Percentiles rank a stretch among this genome's conserved stretches.
These are phyloP conservation scores for Orius insidiosus DNA, from an alignment of 1,140 invertebrate genomes.

Conservation along the genomic window DNA sequence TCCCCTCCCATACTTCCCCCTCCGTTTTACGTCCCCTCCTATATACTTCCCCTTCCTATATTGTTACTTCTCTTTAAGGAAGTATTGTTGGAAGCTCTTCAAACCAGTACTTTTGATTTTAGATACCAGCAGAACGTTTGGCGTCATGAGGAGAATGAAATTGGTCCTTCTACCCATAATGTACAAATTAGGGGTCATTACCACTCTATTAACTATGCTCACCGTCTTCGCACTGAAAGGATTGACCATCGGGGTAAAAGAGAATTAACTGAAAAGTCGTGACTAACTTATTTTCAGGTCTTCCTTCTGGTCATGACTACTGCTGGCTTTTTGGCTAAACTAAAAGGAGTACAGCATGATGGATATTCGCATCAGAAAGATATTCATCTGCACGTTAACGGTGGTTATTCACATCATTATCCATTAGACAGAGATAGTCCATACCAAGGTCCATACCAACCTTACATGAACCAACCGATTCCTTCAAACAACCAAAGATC, in stretches of 20 bases:
- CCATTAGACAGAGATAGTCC: constrained; percentile 2
- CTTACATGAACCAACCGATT: not conserved
- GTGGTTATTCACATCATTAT: not conserved
- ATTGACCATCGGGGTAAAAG: constrained; percentile 29
- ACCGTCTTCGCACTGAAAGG: constrained; percentile 32
- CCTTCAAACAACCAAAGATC: too few species aligned
- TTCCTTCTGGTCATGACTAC: constrained; percentile 28
- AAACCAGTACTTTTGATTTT: too few species aligned
- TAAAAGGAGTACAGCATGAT: constrained; percentile 19
- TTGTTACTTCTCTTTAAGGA: too few species aligned
- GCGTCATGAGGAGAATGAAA: constrained; percentile 28
- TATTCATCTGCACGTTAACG: constrained; percentile 16
- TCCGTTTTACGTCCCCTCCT: too few species aligned
- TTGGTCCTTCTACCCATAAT: constrained; percentile 33
- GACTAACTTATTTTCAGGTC: constrained; percentile 21
- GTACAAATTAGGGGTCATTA: constrained; percentile 37
- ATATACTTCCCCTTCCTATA: too few species aligned
- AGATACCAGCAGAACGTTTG: constrained; percentile 18
- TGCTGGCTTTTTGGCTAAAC: constrained; percentile 27
- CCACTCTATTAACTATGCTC: constrained; percentile 30
- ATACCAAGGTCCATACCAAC: too few species aligned
- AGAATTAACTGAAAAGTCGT: too few species aligned
- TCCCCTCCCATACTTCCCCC: too few species aligned
- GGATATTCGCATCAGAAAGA: constrained; percentile 13
- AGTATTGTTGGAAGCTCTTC: too few species aligned